Evolutionary conservation across 2,797 vertebrate species (phyloP).

Genomic region (Gymnothorax reevesii): DNA sequence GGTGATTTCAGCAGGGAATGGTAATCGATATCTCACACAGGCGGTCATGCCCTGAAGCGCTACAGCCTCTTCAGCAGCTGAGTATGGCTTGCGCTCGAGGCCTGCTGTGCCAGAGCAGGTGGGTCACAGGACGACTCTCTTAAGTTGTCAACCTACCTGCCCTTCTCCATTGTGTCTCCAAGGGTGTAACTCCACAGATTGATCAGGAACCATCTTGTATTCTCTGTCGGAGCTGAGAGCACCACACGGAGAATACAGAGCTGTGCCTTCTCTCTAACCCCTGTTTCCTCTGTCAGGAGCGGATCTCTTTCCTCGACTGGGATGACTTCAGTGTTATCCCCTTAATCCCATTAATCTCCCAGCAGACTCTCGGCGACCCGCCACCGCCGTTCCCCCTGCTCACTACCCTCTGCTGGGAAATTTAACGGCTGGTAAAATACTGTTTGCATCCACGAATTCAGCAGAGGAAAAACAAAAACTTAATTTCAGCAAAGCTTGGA

Average conservation of each 20-base stretch:
- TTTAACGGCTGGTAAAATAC: background rate
- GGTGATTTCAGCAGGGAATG: no score
- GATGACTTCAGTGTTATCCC: slow-evolving; percentile 16
- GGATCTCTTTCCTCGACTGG: background rate
- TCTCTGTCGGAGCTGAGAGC: background rate
- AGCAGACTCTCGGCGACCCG: background rate
- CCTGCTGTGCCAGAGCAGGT: no score
- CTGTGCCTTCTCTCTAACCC: background rate
- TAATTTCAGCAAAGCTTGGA: background rate
- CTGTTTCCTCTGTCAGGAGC: slow-evolving; percentile 15
- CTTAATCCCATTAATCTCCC: slow-evolving; percentile 38
- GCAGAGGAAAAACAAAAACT: background rate
- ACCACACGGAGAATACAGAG: background rate
- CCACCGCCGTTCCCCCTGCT: background rate
- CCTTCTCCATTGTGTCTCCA: no score
- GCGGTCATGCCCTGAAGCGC: no score
- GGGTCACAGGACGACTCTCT: no score
- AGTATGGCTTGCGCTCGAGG: no score
- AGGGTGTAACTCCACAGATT: background rate
- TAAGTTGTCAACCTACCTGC: no score
- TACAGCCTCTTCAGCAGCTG: no score
- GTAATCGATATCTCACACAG: no score
- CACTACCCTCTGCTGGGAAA: background rate
- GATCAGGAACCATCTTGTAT: background rate
- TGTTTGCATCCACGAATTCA: background rate